Conservation (phyloP, 2,797 vertebrate species). For the Sparus aurata region DNA sequence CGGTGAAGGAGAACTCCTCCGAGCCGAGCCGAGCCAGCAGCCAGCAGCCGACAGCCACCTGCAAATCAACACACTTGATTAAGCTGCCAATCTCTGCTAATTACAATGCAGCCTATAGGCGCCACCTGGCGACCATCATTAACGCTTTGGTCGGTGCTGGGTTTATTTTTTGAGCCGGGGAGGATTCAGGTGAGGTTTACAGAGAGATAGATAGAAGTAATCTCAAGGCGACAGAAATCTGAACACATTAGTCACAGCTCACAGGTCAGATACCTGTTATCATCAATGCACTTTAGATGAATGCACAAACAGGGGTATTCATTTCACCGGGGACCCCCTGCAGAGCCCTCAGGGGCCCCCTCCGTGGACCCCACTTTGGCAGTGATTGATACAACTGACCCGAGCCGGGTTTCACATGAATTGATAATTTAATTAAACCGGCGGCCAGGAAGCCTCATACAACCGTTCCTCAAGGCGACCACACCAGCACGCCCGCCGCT, state of each 20-base stretch:
- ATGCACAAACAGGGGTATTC: conserved; percentile 1
- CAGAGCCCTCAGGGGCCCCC: conserved; percentile 28
- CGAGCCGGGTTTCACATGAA: conserved; percentile 55
- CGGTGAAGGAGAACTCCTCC: background rate
- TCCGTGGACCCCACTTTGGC: conserved; percentile 32
- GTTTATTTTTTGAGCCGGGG: background rate
- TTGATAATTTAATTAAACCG: conserved; percentile 70
- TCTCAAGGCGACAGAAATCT: background rate
- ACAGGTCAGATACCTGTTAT: conserved; percentile 15
- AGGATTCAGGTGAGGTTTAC: background rate
- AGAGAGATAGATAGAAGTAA: background rate
- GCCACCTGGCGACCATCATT: conserved; percentile 66
- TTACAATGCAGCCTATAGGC: conserved; percentile 56
- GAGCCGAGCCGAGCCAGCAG: conserved; percentile 5
- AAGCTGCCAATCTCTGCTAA: conserved; percentile 53
- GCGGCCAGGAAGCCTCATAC: conserved; percentile 49
- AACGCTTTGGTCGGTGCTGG: background rate
- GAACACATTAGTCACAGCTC: background rate
- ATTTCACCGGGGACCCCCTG: background rate
- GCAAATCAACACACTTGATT: conserved; percentile 62
- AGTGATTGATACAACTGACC: conserved; percentile 61
- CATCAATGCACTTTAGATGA: background rate
- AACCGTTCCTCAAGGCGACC: conserved; percentile 57
- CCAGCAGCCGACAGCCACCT: conserved; percentile 48
- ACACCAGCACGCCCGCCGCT: conserved; percentile 39